A percentile compares a stretch with the other conserved stretches of the same genome.
phyloP scores from a whole-genome alignment of 2,888 invertebrate species.

The Coelogynopora nodosa region DNA sequence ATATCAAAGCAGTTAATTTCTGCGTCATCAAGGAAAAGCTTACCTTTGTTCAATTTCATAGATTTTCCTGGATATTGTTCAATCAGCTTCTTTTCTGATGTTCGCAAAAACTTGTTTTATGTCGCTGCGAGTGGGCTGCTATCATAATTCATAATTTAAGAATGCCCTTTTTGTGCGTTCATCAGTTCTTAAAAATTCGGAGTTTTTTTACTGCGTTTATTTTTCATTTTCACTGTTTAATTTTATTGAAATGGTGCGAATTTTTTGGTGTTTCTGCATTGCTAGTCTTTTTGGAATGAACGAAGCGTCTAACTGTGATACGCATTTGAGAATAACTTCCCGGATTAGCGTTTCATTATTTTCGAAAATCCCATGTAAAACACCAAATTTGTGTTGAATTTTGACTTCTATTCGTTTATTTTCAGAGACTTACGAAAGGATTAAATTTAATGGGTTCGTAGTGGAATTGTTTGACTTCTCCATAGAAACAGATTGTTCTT shows the following conservation, averaged over 20 bases:
- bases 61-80: neutral
- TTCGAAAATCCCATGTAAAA: neutral
- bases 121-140: neutral
- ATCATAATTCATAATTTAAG: no score
- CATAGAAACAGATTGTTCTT: neutral
- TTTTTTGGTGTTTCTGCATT: neutral
- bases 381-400: neutral
- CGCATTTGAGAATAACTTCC: neutral
- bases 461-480: neutral
- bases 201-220: neutral
- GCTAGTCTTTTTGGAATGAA: neutral
- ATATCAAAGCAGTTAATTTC: neutral
- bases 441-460: neutral
- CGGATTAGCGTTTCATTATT: neutral
- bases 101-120: neutral
- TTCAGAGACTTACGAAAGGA: neutral
- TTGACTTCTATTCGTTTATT: neutral
- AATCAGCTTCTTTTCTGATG: neutral
- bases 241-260: neutral
- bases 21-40: neutral
- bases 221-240: neutral
- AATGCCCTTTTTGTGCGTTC: no score
- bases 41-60: neutral
- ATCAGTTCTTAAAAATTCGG: neutral
- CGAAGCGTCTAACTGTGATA: neutral